Percentiles rank a stretch among this genome's conserved stretches.
Conservation (phyloP, 2,888 invertebrate genomes). For the Melieria omissa region DNA sequence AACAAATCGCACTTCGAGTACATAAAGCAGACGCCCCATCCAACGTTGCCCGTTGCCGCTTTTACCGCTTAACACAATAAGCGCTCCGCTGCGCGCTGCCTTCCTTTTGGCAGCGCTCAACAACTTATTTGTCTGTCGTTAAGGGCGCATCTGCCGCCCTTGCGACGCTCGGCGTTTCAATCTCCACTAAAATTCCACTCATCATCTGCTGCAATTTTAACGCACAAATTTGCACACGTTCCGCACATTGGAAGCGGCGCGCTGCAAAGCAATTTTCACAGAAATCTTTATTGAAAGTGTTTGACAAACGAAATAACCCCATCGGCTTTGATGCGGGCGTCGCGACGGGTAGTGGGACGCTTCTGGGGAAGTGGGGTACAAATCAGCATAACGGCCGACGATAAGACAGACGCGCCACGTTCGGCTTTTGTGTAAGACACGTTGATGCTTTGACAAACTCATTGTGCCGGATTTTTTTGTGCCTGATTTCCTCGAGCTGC, state of each 20-base stretch:
- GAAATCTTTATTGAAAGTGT: conserved; percentile 36
- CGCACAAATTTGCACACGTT: conserved; percentile 24
- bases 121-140: too few species aligned
- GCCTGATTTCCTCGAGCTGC: conserved; percentile 11
- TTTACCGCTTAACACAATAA: too few species aligned
- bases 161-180: too few species aligned
- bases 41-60: too few species aligned
- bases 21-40: too few species aligned
- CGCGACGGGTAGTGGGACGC: not conserved
- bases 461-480: conserved; percentile 26
- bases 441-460: conserved; percentile 31
- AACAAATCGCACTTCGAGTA: too few species aligned
- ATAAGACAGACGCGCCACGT: not conserved
- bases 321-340: not conserved
- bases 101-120: too few species aligned
- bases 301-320: conserved; percentile 35
- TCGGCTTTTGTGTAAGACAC: conserved; percentile 12
- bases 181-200: too few species aligned
- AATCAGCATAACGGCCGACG: not conserved
- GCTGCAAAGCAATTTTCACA: conserved; percentile 31
- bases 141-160: too few species aligned
- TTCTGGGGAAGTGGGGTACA: too few species aligned
- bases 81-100: too few species aligned
- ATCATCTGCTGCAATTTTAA: too few species aligned
- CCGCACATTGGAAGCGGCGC: conserved; percentile 13